These are phyloP conservation scores for Chrysemys picta DNA, from an alignment of 2,113 vertebrate genomes.

Conservation along the genomic window DNA sequence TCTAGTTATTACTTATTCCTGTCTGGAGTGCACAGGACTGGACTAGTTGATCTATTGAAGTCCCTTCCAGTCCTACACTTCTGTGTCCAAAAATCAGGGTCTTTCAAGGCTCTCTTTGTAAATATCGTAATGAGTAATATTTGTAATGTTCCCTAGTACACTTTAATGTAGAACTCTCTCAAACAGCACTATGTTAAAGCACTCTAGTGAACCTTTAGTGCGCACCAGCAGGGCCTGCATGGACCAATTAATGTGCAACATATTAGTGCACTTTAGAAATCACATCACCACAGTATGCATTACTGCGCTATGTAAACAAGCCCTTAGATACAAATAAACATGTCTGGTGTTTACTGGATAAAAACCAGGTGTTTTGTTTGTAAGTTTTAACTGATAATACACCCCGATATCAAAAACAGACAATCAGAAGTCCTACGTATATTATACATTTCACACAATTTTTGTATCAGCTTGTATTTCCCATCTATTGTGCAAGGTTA, in stretches of 20 bases:
- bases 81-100: background rate
- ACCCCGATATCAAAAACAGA: too few relatives aligned
- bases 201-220: background rate
- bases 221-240: background rate
- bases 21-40: background rate
- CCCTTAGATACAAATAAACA: background rate
- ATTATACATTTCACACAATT: background rate
- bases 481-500: background rate
- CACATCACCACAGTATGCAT: background rate
- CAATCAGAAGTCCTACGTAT: background rate
- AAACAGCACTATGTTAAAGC: background rate
- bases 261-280: background rate
- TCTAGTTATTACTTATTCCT: background rate
- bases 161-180: background rate
- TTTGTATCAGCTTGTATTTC: background rate
- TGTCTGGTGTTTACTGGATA: background rate
- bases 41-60: background rate
- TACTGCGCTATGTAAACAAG: background rate
- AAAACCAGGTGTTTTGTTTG: background rate
- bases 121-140: background rate
- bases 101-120: background rate
- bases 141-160: background rate
- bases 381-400: too few relatives aligned
- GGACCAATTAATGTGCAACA: background rate
- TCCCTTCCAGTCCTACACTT: background rate